Evolutionary conservation across 2,113 vertebrate species (phyloP).

Genomic region (Acrocephalus arundinaceus): DNA sequence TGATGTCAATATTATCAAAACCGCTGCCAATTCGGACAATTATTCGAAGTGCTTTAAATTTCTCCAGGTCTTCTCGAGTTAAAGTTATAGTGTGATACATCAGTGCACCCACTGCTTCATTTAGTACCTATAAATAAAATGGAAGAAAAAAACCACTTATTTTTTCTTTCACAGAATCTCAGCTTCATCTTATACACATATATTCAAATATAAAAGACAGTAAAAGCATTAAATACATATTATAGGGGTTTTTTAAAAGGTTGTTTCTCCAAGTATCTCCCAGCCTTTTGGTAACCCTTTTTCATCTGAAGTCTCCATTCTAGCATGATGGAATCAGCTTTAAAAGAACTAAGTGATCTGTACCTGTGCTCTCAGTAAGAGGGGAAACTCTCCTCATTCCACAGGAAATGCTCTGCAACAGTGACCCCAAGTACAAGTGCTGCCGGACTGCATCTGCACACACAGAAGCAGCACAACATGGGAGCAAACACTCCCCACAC

Average conservation of each 20-base stretch:
- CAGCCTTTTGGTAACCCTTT: background rate
- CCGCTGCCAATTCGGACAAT: constrained; percentile 98
- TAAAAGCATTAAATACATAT: background rate
- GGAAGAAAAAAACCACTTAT: background rate
- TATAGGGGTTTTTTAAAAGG: background rate
- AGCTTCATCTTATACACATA: background rate
- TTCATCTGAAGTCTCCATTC: background rate
- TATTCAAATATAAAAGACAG: background rate
- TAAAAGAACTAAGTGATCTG: background rate
- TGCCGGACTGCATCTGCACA: background rate
- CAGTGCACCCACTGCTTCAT: constrained; percentile 95
- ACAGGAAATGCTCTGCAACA: background rate
- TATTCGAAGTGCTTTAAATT: constrained; percentile 97
- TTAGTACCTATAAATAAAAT: constrained; percentile 85
- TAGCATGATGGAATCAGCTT: background rate
- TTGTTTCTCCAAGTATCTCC: background rate
- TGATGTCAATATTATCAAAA: constrained; percentile 98
- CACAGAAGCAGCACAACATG: background rate
- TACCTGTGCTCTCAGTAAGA: background rate
- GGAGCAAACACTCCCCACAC: background rate
- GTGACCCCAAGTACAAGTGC: too few species aligned
- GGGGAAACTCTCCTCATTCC: background rate
- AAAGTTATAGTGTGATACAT: constrained; percentile 99
- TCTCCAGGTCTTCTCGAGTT: constrained; percentile 96
- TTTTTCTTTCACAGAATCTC: background rate